These are phyloP conservation scores for Ptiloglossa arizonensis DNA, from an alignment of 1,140 invertebrate species.

Conservation along the genomic window DNA sequence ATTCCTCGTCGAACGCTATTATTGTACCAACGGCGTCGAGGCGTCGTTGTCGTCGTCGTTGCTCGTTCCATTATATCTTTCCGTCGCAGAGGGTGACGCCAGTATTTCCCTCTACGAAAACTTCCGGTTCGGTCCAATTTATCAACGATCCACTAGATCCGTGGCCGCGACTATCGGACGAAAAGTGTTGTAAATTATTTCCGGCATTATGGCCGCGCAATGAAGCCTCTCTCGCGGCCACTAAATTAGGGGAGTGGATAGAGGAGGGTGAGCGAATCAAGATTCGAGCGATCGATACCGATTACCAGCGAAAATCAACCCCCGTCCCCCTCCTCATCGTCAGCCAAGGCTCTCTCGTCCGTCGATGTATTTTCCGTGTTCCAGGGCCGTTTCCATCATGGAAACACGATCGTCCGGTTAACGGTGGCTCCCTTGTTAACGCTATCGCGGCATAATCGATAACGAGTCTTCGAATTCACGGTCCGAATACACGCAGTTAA, in stretches of 20 bases:
- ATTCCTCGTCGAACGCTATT: neutral
- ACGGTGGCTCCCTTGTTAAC: constrained; percentile 3
- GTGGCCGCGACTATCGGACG: neutral
- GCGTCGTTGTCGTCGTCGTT: no score
- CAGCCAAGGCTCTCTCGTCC: neutral
- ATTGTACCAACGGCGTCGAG: no score
- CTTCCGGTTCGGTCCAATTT: neutral
- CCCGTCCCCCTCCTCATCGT: no score
- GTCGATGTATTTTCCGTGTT: neutral
- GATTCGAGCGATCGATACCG: neutral
- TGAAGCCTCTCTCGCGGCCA: neutral
- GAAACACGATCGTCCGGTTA: neutral
- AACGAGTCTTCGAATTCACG: constrained; percentile 33
- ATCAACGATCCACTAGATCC: neutral
- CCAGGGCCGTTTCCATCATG: neutral
- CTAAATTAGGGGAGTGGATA: neutral
- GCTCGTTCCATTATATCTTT: neutral
- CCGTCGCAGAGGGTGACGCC: no score
- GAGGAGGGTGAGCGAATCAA: neutral
- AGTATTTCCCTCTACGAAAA: neutral
- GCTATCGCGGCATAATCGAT: constrained; percentile 24
- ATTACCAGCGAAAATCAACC: neutral
- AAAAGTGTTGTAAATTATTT: neutral
- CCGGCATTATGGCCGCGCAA: neutral
- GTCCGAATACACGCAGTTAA: constrained; percentile 4